phyloP scores from a whole-genome alignment of 2,888 invertebrate genomes.

The Torymus texanus region DNA sequence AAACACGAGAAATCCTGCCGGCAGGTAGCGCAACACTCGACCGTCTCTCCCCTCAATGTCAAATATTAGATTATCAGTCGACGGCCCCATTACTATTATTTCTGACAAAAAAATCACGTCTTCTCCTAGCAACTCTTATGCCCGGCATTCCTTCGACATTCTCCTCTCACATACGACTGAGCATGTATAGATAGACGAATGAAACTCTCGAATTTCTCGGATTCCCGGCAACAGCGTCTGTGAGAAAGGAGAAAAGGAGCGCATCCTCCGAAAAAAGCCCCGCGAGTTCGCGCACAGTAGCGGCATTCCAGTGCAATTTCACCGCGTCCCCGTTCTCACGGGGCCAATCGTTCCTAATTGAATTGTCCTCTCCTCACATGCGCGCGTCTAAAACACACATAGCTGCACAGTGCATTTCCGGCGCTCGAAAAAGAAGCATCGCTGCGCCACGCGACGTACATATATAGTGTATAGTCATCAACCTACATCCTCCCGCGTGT shows the following conservation, averaged over 20 bases:
- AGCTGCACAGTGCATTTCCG: no score
- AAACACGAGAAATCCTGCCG: conserved; percentile 6
- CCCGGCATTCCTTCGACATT: no score
- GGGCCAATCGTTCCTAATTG: conserved; percentile 19
- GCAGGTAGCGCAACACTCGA: conserved; percentile 22
- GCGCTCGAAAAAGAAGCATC: no score
- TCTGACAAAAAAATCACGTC: not conserved
- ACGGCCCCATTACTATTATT: conserved; percentile 19
- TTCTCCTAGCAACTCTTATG: not conserved
- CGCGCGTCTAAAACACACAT: not conserved
- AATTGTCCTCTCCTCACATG: conserved; percentile 16
- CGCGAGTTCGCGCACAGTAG: not conserved
- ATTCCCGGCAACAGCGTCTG: conserved; percentile 2
- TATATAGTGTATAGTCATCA: no score
- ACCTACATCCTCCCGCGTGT: not conserved
- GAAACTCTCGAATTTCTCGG: not conserved
- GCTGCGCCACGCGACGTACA: no score
- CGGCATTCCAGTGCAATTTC: conserved; percentile 12
- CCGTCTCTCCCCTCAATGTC: not conserved
- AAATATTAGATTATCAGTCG: conserved; percentile 30
- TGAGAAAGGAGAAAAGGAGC: conserved; percentile 1
- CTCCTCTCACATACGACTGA: no score
- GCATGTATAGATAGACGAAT: no score
- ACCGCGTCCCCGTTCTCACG: conserved; percentile 43
- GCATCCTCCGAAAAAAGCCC: not conserved